These are phyloP conservation scores for Volucella inflata DNA, from an alignment of 2,888 invertebrate species.

Conservation along the genomic window DNA sequence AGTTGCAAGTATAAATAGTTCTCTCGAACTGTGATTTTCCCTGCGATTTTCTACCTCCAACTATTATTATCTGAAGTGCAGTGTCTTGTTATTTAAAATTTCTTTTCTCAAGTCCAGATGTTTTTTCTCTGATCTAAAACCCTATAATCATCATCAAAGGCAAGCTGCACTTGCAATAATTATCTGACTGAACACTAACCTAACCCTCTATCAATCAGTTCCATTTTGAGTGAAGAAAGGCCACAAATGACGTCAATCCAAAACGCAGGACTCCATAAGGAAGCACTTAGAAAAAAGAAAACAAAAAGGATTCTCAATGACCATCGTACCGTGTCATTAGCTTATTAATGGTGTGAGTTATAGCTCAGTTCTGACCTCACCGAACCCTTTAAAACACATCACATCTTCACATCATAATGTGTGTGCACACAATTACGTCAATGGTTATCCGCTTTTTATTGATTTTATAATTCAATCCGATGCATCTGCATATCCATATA, in stretches of 20 bases:
- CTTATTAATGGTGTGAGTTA: constrained; percentile 52
- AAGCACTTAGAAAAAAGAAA: constrained; percentile 4
- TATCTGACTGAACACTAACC: too few relatives aligned
- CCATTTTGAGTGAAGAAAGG: background rate
- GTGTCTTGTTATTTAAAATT: too few relatives aligned
- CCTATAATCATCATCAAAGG: too few relatives aligned
- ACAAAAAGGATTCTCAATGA: constrained; percentile 50
- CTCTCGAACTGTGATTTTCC: too few relatives aligned
- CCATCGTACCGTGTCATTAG: constrained; percentile 51
- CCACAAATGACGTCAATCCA: constrained; percentile 23
- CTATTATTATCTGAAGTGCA: too few relatives aligned
- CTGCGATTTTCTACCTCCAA: too few relatives aligned
- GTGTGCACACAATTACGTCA: constrained; percentile 50
- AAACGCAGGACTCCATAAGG: background rate
- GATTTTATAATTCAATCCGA: constrained; percentile 60
- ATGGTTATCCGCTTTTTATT: constrained; percentile 51
- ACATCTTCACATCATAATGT: constrained; percentile 38
- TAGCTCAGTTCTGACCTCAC: background rate
- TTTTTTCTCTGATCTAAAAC: too few relatives aligned
- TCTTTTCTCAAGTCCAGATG: too few relatives aligned
- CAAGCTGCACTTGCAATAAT: too few relatives aligned
- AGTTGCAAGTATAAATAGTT: too few relatives aligned
- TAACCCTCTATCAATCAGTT: too few relatives aligned
- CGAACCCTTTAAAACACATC: constrained; percentile 16
- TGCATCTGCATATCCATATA: constrained; percentile 12